Evolutionary conservation across 2,797 vertebrate species (phyloP), one percentile per base, ranked within the genome.

Genomic region (Spinus pinus): DNA sequence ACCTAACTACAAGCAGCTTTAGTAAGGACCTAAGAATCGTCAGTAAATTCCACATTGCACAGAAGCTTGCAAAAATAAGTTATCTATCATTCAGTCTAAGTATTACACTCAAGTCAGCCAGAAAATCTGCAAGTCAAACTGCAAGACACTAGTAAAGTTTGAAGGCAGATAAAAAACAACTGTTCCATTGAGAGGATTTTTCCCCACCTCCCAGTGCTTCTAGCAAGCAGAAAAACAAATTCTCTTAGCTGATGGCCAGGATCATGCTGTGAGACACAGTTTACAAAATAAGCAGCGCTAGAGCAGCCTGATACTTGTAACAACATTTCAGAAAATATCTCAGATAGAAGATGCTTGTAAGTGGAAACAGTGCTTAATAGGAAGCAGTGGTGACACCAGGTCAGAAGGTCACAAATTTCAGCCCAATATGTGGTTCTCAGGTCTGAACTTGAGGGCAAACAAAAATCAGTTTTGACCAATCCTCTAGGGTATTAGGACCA

Each of bases 91-190:
- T 83, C 42, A 58, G 14, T 56, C 53, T 47, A 90, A 90, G 56
- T 62, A 93, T 79, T 69, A 75, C 31, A 78, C 44, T 81, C 49
- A 75, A 88, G 58, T 57, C 58, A 88, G 57, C 41, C 56, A 88
- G 66, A 77, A 94, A 95, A 88, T 90, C 69, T 94, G 64, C 77
- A 90, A 95, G 80, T 93, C 73, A 93, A 84, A 84, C 51, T 86
- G 50, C 58, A 91, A 90, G 47, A 66, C 47, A 86, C 19, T 69
- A 81, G 75, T n/a, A 81, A 95, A 65, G 41, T 89, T 73, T 70
- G 62, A 51, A 96, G 24, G 64, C 39, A 46, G 77, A 84, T 66
- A 69, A 82, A 93, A 94, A 81, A 23, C 9, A 69, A 54, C 10
- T 1, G 47, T 69, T 75, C 33, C 37, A 64, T 8, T 49, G 49